Conservation (phyloP, 2,888 invertebrate genomes). For the Argyresthia albistria region DNA sequence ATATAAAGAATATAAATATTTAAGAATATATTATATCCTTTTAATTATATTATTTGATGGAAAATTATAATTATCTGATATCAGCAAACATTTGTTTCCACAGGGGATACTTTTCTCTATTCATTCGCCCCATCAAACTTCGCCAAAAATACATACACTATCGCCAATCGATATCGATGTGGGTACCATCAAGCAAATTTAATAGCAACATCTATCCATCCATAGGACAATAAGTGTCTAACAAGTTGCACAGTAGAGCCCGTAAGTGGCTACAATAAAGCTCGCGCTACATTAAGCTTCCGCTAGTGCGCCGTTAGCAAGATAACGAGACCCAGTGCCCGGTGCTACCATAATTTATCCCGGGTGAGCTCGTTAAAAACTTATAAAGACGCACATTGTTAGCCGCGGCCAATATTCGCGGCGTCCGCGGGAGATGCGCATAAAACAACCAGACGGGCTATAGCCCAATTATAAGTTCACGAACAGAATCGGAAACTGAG, state of each 20-base stretch:
- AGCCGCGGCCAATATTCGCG: conserved; percentile 67
- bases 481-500: no score
- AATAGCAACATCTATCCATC: conserved; percentile 4
- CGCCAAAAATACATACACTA: not conserved
- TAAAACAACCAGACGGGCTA: no score
- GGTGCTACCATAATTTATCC: conserved; percentile 69
- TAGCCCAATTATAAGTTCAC: no score
- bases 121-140: no score
- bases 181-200: not conserved
- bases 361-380: conserved; percentile 72
- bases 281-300: conserved; percentile 70
- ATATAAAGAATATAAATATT: no score
- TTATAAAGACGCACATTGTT: conserved; percentile 73
- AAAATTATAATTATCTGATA: no score
- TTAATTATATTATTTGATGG: no score
- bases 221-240: conserved; percentile 10
- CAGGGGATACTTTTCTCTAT: no score
- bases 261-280: conserved; percentile 70
- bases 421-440: conserved; percentile 24
- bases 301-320: conserved; percentile 66
- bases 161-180: not conserved
- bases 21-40: no score
- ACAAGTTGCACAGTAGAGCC: conserved; percentile 25
- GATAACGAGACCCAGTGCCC: conserved; percentile 69
- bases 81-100: no score